Evolutionary conservation across 2,888 invertebrate species (phyloP).

Genomic region (Aleiodes leptofemur): DNA sequence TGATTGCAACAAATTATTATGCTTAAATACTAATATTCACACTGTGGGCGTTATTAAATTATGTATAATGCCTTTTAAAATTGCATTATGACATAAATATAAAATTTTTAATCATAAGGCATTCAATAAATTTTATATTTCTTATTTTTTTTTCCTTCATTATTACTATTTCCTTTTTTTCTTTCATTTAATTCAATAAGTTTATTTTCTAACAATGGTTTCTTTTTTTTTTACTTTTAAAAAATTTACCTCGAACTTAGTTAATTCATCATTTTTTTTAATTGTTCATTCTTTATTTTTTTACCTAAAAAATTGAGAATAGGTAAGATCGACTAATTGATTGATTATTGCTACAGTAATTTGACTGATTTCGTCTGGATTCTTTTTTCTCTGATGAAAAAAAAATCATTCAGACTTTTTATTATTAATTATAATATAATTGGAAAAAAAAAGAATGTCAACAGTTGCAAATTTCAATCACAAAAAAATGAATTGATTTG

Average conservation of each 20-base stretch:
- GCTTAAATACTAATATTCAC: slow-evolving; percentile 61
- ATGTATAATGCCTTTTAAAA: slow-evolving; percentile 38
- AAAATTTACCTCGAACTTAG: slow-evolving; percentile 48
- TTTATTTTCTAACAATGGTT: slow-evolving; percentile 48
- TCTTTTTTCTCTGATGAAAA: slow-evolving; percentile 26
- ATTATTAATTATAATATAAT: slow-evolving; percentile 3
- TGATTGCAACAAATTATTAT: slow-evolving; percentile 61
- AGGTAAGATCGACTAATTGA: slow-evolving; percentile 38
- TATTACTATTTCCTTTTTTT: slow-evolving; percentile 29
- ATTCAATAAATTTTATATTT: slow-evolving; percentile 54
- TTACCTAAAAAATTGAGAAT: slow-evolving; percentile 8
- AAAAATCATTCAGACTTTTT: neutral
- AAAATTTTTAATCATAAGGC: slow-evolving; percentile 55
- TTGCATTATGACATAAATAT: slow-evolving; percentile 42
- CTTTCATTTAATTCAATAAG: slow-evolving; percentile 46
- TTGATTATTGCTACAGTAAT: slow-evolving; percentile 53
- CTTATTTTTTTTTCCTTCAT: slow-evolving; percentile 11
- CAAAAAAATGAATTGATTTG: slow-evolving; percentile 1
- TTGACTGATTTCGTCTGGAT: slow-evolving; percentile 49
- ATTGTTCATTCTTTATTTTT: slow-evolving; percentile 29
- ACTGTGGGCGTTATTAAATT: slow-evolving; percentile 48
- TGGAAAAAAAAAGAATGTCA: slow-evolving; percentile 1
- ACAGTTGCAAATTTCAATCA: neutral
- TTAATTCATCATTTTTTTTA: slow-evolving; percentile 43
- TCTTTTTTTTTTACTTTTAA: slow-evolving; percentile 18